Evolutionary conservation across 2,888 invertebrate genomes (phyloP).

Genomic region (Plebejus anna): DNA sequence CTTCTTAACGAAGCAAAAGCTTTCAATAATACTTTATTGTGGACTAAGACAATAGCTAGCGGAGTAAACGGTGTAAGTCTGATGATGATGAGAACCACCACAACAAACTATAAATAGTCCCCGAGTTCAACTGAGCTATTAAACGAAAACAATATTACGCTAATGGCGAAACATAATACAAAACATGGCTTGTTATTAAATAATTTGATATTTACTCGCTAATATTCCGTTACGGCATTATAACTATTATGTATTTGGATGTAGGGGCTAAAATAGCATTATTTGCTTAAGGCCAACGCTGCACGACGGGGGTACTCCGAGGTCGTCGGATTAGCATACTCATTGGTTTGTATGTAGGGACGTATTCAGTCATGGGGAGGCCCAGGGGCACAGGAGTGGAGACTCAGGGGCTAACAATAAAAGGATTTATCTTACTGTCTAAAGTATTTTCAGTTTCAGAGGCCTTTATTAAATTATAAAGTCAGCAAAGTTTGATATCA

Average conservation of each 20-base stretch:
- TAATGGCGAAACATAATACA: slow-evolving; percentile 26
- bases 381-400: background rate
- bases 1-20: too few relatives aligned
- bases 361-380: background rate
- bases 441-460: too few relatives aligned
- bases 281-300: background rate
- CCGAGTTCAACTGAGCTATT: slow-evolving; percentile 18
- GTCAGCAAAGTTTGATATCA: too few relatives aligned
- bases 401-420: too few relatives aligned
- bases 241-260: background rate
- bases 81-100: slow-evolving; percentile 2
- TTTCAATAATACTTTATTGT: too few relatives aligned
- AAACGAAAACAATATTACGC: slow-evolving; percentile 27
- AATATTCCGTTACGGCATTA: background rate
- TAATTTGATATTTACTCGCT: slow-evolving; percentile 12
- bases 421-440: too few relatives aligned
- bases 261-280: background rate
- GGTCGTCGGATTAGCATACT: slow-evolving; percentile 22
- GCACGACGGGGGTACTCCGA: background rate
- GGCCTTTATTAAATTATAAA: too few relatives aligned
- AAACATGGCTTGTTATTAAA: slow-evolving; percentile 19
- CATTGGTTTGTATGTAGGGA: background rate
- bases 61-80: background rate
- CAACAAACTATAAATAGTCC: slow-evolving; percentile 19
- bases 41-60: too few relatives aligned